phyloP scores from a whole-genome alignment of 2,888 invertebrate genomes.

The Dorcus parallelipipedus region DNA sequence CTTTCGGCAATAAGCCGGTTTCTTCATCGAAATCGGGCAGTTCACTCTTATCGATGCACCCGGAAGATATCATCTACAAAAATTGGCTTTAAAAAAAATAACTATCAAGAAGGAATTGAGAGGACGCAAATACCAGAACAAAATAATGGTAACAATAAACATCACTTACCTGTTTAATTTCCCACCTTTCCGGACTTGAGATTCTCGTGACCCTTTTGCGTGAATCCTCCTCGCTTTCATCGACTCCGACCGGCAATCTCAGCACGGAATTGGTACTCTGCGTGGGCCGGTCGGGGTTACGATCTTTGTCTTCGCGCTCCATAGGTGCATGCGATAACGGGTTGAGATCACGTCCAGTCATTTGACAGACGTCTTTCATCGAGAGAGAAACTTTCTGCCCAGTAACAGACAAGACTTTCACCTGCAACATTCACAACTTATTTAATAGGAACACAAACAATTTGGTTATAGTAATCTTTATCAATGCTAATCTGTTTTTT shows the following conservation, averaged over 20 bases:
- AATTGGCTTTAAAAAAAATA: neutral
- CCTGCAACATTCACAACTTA: constrained; percentile 41
- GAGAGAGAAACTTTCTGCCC: constrained; percentile 93
- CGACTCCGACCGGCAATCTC: constrained; percentile 49
- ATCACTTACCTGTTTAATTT: constrained; percentile 77
- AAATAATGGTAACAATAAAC: too few species aligned
- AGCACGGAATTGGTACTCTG: constrained; percentile 54
- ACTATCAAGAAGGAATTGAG: too few species aligned
- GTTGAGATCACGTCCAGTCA: constrained; percentile 90
- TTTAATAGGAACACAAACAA: too few species aligned
- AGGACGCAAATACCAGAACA: too few species aligned
- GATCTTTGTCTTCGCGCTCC: constrained; percentile 67
- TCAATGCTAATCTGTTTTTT: neutral
- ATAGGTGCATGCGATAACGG: constrained; percentile 69
- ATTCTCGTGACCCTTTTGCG: constrained; percentile 85
- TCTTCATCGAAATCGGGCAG: constrained; percentile 98
- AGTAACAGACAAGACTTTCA: constrained; percentile 88
- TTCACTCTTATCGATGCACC: constrained; percentile 88
- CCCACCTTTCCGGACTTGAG: constrained; percentile 97
- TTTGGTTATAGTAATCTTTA: neutral
- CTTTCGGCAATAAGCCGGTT: constrained; percentile 85
- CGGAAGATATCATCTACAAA: constrained; percentile 48
- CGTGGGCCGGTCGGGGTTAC: constrained; percentile 91
- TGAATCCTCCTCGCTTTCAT: constrained; percentile 77
- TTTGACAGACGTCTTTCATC: constrained; percentile 98